Evolutionary conservation across 2,113 vertebrate genomes (phyloP).

Genomic region (Marcusenius ussheri): DNA sequence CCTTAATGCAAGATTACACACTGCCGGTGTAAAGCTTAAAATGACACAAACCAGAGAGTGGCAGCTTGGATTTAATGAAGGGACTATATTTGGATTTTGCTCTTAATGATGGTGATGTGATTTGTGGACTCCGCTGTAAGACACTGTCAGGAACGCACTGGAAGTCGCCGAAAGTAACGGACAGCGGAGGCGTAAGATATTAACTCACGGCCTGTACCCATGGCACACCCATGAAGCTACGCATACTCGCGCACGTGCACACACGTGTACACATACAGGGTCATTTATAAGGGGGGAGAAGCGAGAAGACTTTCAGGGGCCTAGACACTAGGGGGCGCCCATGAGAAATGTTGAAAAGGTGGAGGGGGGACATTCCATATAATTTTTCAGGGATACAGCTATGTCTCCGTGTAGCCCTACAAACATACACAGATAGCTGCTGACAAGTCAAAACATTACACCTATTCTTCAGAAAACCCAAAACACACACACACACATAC

Average conservation of each 20-base stretch:
- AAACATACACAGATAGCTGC: background rate
- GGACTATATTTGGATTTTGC: background rate
- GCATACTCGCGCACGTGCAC: constrained; percentile 5
- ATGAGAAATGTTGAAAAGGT: background rate
- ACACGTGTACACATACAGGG: background rate
- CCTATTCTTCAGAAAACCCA: background rate
- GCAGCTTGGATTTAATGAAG: background rate
- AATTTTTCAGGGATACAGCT: background rate
- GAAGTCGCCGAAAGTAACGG: background rate
- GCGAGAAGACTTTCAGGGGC: background rate
- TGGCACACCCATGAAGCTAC: background rate
- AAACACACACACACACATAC: background rate
- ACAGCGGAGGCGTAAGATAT: background rate
- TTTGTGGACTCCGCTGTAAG: background rate
- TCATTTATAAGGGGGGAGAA: background rate
- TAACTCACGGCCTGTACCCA: background rate
- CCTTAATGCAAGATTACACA: background rate
- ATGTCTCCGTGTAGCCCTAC: background rate
- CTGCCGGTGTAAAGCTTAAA: background rate
- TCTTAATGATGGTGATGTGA: background rate
- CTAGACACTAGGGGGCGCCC: background rate
- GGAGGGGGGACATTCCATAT: background rate
- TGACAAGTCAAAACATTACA: background rate
- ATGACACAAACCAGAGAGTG: background rate
- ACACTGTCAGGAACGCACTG: background rate